Percentiles rank a stretch among this genome's conserved stretches.
Conservation (phyloP, 2,113 vertebrate genomes). For the Oncorhynchus masou region DNA sequence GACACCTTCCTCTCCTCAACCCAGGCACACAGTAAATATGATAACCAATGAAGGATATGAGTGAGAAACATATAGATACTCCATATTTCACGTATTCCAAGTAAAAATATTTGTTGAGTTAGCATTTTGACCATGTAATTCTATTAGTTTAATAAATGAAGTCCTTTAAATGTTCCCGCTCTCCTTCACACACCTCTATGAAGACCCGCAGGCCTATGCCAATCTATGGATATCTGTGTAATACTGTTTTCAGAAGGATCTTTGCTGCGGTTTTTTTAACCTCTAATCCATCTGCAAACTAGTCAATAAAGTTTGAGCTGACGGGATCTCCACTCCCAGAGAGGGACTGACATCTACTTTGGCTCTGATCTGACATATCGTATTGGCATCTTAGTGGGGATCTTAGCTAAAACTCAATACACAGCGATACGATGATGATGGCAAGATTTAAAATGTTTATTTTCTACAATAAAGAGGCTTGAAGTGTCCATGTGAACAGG, state of each 20-base stretch:
- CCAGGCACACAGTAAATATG: too few species aligned
- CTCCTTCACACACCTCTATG: not conserved
- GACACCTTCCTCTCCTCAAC: too few species aligned
- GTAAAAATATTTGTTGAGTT: too few species aligned
- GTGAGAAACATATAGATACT: not conserved
- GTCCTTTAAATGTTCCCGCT: too few species aligned
- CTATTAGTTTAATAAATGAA: too few species aligned
- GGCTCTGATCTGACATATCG: not conserved
- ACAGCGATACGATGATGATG: not conserved
- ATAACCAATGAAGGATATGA: not conserved
- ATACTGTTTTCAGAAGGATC: not conserved
- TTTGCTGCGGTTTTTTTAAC: not conserved
- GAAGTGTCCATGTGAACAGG: not conserved
- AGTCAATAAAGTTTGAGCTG: not conserved
- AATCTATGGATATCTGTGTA: not conserved
- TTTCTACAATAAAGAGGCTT: not conserved
- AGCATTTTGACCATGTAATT: too few species aligned
- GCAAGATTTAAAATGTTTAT: not conserved
- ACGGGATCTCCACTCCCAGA: not conserved
- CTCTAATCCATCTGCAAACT: constrained; percentile 1
- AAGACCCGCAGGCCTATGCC: not conserved
- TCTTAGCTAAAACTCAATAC: not conserved
- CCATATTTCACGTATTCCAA: not conserved
- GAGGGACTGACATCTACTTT: not conserved
- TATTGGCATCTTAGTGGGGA: not conserved